A percentile compares a stretch with the other conserved stretches of the same genome.
phyloP scores from a whole-genome alignment of 2,113 vertebrate genomes.

The Podilymbus podiceps region DNA sequence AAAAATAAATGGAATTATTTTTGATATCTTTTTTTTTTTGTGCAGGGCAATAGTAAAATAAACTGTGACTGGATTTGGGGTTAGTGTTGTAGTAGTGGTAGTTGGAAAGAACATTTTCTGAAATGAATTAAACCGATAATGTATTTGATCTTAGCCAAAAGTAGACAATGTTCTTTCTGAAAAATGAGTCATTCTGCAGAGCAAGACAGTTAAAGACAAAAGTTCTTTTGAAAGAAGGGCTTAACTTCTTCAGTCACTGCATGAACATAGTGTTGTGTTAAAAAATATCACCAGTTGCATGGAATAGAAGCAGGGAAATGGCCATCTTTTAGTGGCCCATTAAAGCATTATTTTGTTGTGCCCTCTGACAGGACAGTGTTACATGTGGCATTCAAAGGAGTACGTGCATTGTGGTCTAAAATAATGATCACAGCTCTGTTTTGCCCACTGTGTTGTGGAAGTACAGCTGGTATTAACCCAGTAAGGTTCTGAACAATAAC shows the following conservation, averaged over 20 bases:
- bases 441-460: background rate
- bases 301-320: background rate
- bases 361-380: background rate
- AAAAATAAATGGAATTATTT: background rate
- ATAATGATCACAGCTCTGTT: background rate
- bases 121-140: background rate
- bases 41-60: background rate
- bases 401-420: background rate
- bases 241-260: background rate
- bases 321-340: background rate
- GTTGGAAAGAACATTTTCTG: background rate
- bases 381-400: background rate
- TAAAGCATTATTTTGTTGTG: background rate
- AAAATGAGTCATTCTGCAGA: conserved; percentile 10
- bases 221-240: background rate
- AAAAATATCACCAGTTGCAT: background rate
- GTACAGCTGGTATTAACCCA: background rate
- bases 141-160: conserved; percentile 5
- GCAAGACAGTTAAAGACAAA: background rate
- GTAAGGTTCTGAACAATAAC: background rate
- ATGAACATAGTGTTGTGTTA: background rate
- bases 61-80: background rate
- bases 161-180: conserved; percentile 6
- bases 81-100: background rate
- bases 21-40: background rate